These are phyloP conservation scores for Leucoraja erinaceus DNA, from an alignment of 2,113 vertebrate genomes.

Conservation along the genomic window DNA sequence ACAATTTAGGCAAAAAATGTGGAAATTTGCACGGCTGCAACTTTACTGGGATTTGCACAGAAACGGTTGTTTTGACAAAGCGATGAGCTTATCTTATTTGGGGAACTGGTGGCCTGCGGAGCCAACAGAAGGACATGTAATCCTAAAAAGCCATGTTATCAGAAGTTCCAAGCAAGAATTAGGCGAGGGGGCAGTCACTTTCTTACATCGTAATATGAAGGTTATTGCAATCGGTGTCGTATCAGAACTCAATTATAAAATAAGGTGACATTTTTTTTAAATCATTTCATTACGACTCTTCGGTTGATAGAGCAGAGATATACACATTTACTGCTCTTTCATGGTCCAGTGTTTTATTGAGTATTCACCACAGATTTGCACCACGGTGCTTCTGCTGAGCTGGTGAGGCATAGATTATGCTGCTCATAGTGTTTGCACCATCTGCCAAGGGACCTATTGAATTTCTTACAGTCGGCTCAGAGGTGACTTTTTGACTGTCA, in stretches of 20 bases:
- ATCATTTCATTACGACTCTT: background rate
- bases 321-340: background rate
- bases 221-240: background rate
- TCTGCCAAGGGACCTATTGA: constrained; percentile 10
- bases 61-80: background rate
- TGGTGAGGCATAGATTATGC: constrained; percentile 10
- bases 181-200: background rate
- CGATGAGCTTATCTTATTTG: background rate
- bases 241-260: background rate
- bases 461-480: constrained; percentile 3
- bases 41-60: too few species aligned
- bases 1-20: too few species aligned
- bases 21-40: too few species aligned
- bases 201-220: too few species aligned
- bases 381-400: background rate
- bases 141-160: background rate
- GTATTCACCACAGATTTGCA: background rate
- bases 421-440: background rate
- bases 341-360: background rate
- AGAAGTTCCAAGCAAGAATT: too few species aligned
- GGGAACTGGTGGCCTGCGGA: background rate
- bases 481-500: constrained; percentile 23
- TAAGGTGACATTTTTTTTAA: background rate
- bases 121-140: too few species aligned
- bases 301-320: too few species aligned